Percentiles rank a stretch among this genome's conserved stretches.
Evolutionary conservation across 2,888 invertebrate genomes (phyloP).

Genomic region (Tineola bisselliella): DNA sequence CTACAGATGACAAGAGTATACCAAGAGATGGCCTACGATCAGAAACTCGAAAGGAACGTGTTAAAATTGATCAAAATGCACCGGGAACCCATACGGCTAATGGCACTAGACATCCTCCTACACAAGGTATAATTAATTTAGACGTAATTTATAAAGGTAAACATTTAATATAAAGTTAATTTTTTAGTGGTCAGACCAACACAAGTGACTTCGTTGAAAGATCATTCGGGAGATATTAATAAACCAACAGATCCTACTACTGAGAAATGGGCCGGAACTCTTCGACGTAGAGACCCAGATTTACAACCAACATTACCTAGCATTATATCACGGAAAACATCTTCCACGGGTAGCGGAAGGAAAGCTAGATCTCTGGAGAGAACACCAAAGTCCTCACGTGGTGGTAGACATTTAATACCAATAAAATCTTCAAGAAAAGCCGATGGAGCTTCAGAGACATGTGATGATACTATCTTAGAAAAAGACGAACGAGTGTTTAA

Average conservation of each 20-base stretch:
- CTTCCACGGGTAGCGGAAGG: constrained; percentile 63
- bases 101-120: constrained; percentile 54
- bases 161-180: not conserved
- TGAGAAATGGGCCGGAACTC: constrained; percentile 76
- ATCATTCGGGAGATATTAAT: constrained; percentile 31
- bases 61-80: constrained; percentile 24
- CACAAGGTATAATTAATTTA: constrained; percentile 36
- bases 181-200: constrained; percentile 54
- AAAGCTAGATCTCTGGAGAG: constrained; percentile 59
- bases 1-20: constrained; percentile 26
- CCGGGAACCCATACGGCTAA: constrained; percentile 33
- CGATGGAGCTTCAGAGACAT: constrained; percentile 44
- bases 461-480: constrained; percentile 42
- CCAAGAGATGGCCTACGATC: constrained; percentile 43
- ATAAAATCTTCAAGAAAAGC: constrained; percentile 45
- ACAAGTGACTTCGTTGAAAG: constrained; percentile 33
- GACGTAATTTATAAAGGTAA: not conserved
- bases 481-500: constrained; percentile 68
- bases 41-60: constrained; percentile 34
- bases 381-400: constrained; percentile 30
- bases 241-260: constrained; percentile 56
- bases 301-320: constrained; percentile 73
- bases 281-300: constrained; percentile 72
- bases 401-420: constrained; percentile 35
- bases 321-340: constrained; percentile 56